A percentile compares a stretch with the other conserved stretches of the same genome.
These are phyloP conservation scores for Ibycter americanus DNA, from an alignment of 2,797 vertebrate genomes.

Conservation along the genomic window DNA sequence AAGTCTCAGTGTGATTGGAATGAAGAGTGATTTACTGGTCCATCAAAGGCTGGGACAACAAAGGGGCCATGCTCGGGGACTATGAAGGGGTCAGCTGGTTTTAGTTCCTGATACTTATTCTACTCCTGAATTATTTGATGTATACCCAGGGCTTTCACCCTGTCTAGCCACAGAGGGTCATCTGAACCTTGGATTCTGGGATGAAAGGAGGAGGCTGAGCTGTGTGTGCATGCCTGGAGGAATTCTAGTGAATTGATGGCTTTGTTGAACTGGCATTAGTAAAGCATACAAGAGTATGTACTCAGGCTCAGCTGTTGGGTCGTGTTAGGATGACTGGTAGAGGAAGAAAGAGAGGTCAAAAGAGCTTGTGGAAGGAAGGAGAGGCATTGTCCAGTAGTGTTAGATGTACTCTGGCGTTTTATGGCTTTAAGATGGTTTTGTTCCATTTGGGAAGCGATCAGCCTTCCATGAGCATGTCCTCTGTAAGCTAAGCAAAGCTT, in stretches of 20 bases:
- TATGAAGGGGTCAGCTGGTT: not conserved
- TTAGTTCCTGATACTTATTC: not conserved
- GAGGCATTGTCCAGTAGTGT: not conserved
- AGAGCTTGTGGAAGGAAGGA: not conserved
- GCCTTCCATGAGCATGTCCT: not conserved
- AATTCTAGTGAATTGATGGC: not conserved
- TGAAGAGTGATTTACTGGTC: not conserved
- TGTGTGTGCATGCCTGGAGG: not conserved
- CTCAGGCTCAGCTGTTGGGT: not conserved
- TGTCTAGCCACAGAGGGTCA: not conserved
- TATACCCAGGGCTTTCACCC: not conserved
- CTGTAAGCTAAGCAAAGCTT: not conserved
- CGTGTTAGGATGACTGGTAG: not conserved
- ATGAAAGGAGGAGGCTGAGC: not conserved
- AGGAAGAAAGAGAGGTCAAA: not conserved
- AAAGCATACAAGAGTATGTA: not conserved
- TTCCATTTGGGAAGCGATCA: not conserved
- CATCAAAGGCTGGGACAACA: not conserved
- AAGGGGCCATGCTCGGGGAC: not conserved
- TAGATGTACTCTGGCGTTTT: not conserved
- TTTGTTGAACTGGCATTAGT: not conserved
- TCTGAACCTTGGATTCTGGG: not conserved
- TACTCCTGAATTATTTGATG: not conserved
- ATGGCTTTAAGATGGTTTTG: not conserved
- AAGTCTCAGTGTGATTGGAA: not conserved